Base-by-base conservation (phyloP, 2,888 invertebrate species). In the Hydrotaea cyrtoneurina region DNA sequence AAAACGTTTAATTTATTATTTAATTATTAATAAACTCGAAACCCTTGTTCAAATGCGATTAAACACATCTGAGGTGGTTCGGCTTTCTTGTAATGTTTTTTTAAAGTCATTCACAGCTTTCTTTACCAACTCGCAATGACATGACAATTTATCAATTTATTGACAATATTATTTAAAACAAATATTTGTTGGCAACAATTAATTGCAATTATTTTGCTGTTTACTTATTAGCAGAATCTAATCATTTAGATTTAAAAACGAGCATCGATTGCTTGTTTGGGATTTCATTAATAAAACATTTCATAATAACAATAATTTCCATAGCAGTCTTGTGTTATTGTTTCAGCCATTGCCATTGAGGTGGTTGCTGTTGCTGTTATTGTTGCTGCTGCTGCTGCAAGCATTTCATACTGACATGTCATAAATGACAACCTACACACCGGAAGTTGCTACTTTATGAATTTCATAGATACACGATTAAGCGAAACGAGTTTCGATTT, bases 391-490 rank as follows among this genome's bases (percentile, higher is more conserved):
- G 50, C 50, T 15, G 50, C n/a, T 23, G 23, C 53, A 19, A 39
- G 39, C 11, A 31, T 83, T 13, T 17, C 76, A 55, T 46, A 76
- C 78, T 82, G 73, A 23, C 79, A 77, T 79, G 62, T 77, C 77
- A 79, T 82, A 62, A 78, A 64, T 75, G 76, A 59, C 79, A 80
- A 69, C 85, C 85, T 74, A 85, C 85, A 78, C 85, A 85, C 79
- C 82, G 85, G 85, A 85, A 82, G 82, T 82, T 82, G 82, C 77
- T 82, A 80, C 85, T 82, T 77, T 79, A 80, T 80, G 77, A 57
- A 62, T 85, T 71, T 73, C 76, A 73, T 13, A 46, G 53, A 72
- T 69, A 46, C 21, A 55, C 7, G 62, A 71, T 36, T 43, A 46
- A 36, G 2, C 50, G 19, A 77, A 73, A 80, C n/a, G 17, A 31